Percentiles rank a stretch among this genome's conserved stretches.
These are phyloP conservation scores for Drosophila equinoxialis DNA, from an alignment of 1,140 invertebrate genomes.

Conservation along the genomic window DNA sequence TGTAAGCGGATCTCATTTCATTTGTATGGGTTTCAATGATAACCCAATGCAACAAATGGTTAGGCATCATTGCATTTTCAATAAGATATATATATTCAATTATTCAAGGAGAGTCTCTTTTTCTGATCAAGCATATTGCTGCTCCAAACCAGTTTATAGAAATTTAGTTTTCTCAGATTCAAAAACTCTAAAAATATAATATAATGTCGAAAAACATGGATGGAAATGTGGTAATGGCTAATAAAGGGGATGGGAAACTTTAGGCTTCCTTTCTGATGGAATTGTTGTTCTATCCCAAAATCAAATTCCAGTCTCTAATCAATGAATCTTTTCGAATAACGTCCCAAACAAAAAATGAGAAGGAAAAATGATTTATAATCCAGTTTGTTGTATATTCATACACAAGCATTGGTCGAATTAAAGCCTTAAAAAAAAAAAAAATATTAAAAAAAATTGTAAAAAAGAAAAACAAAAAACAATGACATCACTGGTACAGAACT, in stretches of 20 bases:
- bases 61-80: conserved; percentile 38
- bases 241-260: too few relatives aligned
- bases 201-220: too few relatives aligned
- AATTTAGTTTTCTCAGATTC: too few relatives aligned
- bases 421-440: conserved; percentile 16
- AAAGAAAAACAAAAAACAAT: conserved; percentile 26
- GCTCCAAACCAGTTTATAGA: too few relatives aligned
- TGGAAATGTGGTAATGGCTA: too few relatives aligned
- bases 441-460: conserved; percentile 8
- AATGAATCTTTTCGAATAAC: background rate
- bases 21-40: conserved; percentile 40
- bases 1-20: conserved; percentile 38
- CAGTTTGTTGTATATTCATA: background rate
- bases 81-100: background rate
- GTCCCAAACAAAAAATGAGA: background rate
- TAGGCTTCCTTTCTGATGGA: too few relatives aligned
- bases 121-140: too few relatives aligned
- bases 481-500: conserved; percentile 29
- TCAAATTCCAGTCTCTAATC: background rate
- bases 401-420: conserved; percentile 3
- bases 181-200: too few relatives aligned
- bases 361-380: background rate
- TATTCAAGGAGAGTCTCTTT: background rate
- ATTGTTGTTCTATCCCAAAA: background rate
- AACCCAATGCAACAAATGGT: conserved; percentile 35